Evolutionary conservation across 2,113 vertebrate species (phyloP).

Genomic region (Zosterops pallidus): DNA sequence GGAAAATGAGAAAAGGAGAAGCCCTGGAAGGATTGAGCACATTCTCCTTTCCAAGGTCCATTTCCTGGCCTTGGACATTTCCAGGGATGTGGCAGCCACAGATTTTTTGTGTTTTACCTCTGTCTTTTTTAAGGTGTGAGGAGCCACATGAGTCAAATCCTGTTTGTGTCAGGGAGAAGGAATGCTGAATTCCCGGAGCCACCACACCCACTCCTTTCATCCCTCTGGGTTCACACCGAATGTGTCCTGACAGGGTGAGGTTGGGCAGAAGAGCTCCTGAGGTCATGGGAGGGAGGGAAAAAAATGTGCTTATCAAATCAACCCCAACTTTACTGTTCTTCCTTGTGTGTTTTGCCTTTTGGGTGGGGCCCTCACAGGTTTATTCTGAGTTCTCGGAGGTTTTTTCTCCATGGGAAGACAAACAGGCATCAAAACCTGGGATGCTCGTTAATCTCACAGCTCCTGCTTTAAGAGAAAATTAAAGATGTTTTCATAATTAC

Average conservation of each 20-base stretch:
- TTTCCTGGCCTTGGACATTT: background rate
- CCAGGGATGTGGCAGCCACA: background rate
- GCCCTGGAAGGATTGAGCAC: background rate
- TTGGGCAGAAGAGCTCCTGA: background rate
- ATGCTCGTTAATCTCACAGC: fast-evolving
- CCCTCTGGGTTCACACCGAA: background rate
- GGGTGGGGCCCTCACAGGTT: background rate
- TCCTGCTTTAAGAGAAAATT: background rate
- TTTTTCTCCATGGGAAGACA: background rate
- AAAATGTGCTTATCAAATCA: background rate
- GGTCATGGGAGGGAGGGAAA: background rate
- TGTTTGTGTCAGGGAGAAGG: background rate
- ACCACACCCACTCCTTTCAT: background rate
- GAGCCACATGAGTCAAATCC: background rate
- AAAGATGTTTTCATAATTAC: background rate
- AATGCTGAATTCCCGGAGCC: background rate
- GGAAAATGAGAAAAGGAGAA: background rate
- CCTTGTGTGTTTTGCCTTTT: fast-evolving
- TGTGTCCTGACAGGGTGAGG: background rate
- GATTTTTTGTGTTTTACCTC: background rate
- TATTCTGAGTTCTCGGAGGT: fast-evolving
- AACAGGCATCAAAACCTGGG: background rate
- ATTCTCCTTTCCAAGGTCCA: background rate
- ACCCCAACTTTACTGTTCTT: fast-evolving
- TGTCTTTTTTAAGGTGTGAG: background rate